Percentiles rank a stretch among this genome's conserved stretches.
Conservation (phyloP, 2,113 vertebrate species). For the Anguilla japonica region DNA sequence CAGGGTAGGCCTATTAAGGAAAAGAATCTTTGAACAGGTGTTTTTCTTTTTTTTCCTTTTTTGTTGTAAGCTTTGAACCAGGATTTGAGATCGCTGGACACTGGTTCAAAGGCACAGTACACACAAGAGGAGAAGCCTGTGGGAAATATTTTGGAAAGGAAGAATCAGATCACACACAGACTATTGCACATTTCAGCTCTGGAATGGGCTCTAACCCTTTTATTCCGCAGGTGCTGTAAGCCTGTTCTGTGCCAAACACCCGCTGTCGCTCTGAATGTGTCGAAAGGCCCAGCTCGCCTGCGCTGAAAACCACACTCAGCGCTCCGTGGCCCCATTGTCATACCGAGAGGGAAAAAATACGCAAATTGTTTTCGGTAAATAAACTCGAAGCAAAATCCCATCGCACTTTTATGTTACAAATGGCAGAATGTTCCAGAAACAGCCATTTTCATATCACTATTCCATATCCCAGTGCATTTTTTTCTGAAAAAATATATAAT, state of each 20-base stretch:
- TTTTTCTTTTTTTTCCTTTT: background rate
- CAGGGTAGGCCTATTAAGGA: background rate
- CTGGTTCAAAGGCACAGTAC: background rate
- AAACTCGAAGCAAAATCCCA: conserved; percentile 61
- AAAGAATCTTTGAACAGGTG: background rate
- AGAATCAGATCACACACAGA: background rate
- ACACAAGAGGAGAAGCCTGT: background rate
- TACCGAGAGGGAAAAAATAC: conserved; percentile 47
- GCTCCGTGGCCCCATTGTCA: conserved; percentile 56
- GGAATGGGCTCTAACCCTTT: background rate
- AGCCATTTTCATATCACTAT: conserved; percentile 60
- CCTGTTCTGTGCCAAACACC: background rate
- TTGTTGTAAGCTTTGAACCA: background rate
- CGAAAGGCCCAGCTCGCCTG: conserved; percentile 10
- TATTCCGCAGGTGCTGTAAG: conserved; percentile 7
- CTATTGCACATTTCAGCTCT: background rate
- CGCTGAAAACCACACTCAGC: conserved; percentile 43
- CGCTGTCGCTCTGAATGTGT: conserved; percentile 19
- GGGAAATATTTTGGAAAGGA: background rate
- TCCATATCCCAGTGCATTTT: conserved; percentile 9
- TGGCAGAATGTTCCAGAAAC: conserved; percentile 67
- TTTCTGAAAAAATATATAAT: conserved; percentile 17
- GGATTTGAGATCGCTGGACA: background rate
- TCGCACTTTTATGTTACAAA: conserved; percentile 57
- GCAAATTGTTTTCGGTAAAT: conserved; percentile 66